Percentiles rank a stretch among this genome's conserved stretches.
These are phyloP conservation scores for Drosophila varians DNA, from an alignment of 1,140 invertebrate genomes.

Conservation along the genomic window DNA sequence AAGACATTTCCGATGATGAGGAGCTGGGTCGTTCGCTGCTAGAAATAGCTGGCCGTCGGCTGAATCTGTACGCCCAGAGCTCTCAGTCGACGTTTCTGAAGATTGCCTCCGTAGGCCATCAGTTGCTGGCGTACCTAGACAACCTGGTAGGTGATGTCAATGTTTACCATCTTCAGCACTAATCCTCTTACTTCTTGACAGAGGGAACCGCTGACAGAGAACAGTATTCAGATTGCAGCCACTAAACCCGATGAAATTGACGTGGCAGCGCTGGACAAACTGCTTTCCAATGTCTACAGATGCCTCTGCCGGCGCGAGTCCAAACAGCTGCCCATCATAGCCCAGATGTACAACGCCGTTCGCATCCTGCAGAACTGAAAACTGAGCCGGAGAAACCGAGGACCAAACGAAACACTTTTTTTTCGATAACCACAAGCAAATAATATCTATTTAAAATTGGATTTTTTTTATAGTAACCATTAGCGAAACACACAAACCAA, in stretches of 20 bases:
- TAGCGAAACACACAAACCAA: neutral
- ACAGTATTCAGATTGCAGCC: constrained; percentile 61
- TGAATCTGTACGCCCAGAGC: constrained; percentile 87
- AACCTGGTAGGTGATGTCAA: constrained; percentile 86
- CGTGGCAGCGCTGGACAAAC: constrained; percentile 53
- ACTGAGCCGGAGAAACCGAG: neutral
- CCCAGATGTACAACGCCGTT: constrained; percentile 81
- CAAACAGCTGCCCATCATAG: constrained; percentile 60
- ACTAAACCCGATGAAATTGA: constrained; percentile 69
- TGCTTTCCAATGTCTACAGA: constrained; percentile 60
- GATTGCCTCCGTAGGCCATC: constrained; percentile 88
- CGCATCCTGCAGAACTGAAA: constrained; percentile 58
- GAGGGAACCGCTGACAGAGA: constrained; percentile 51
- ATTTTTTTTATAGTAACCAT: neutral
- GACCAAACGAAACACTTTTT: constrained; percentile 37
- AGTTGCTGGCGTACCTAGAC: constrained; percentile 88
- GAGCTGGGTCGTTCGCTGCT: constrained; percentile 88
- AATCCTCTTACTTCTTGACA: constrained; percentile 10
- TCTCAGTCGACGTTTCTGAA: constrained; percentile 86
- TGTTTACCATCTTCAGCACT: constrained; percentile 49
- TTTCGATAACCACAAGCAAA: constrained; percentile 2
- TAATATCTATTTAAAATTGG: neutral
- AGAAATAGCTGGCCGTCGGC: constrained; percentile 88
- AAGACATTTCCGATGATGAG: constrained; percentile 87
- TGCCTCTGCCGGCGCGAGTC: constrained; percentile 59